Conservation (phyloP, 2,113 vertebrate species). For the Typhlomys cinereus region DNA sequence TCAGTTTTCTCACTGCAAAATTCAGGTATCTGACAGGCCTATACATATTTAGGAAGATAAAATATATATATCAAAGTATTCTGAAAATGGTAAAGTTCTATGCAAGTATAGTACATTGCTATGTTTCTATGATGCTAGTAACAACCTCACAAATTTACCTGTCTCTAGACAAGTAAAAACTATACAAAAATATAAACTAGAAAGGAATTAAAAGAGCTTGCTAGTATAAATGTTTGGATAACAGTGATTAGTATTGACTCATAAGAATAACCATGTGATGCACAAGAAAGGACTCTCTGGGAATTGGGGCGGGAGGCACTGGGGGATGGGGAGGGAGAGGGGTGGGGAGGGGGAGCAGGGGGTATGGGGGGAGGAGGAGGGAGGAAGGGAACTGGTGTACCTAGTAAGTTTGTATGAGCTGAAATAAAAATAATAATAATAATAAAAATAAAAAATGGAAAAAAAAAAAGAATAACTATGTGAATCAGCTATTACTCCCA, state of each 20-base stretch:
- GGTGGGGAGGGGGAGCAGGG: no score
- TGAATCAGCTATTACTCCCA: conserved; percentile 53
- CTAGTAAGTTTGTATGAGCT: no score
- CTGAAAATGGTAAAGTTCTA: background rate
- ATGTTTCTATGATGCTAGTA: background rate
- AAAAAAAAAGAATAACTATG: no score
- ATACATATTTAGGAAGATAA: background rate
- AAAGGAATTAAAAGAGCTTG: conserved; percentile 8
- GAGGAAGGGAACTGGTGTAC: no score
- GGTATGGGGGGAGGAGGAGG: no score
- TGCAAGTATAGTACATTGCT: background rate
- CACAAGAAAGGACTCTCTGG: no score
- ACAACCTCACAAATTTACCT: background rate
- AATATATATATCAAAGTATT: background rate
- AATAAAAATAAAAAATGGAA: no score
- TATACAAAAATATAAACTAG: background rate
- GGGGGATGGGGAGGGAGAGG: no score
- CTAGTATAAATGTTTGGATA: background rate
- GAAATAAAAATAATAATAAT: no score
- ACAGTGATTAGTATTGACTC: background rate
- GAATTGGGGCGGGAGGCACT: no score
- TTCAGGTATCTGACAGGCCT: background rate
- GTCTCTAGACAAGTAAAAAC: conserved; percentile 15
- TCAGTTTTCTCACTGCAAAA: conserved; percentile 26
- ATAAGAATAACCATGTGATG: background rate